Percentiles rank a stretch among this genome's conserved stretches.
These are phyloP conservation scores for Aphrocallistes beatrix DNA, from an alignment of 37 sponge, comb jelly and placozoan species.

Conservation along the genomic window DNA sequence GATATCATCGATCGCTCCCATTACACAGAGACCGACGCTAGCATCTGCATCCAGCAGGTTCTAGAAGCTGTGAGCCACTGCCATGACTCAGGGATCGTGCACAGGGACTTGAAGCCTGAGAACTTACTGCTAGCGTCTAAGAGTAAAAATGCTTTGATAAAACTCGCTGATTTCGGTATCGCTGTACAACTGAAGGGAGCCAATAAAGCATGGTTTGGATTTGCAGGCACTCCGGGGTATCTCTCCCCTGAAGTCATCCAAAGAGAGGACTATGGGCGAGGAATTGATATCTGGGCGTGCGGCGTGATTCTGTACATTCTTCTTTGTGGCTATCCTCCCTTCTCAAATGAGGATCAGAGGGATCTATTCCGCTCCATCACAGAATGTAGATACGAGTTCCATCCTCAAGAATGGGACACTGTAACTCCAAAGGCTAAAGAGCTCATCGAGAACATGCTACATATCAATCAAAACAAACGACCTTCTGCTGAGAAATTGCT, in stretches of 20 bases:
- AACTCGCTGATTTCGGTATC: conserved; percentile 34
- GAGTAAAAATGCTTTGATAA: conserved; percentile 19
- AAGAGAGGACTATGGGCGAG: conserved; percentile 25
- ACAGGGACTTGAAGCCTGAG: conserved; percentile 40
- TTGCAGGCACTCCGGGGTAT: conserved; percentile 38
- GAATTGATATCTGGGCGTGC: conserved; percentile 25
- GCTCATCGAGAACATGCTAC: conserved; percentile 24
- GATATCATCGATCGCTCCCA: conserved; percentile 26
- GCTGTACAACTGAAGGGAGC: conserved; percentile 20
- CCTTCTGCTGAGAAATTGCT: conserved; percentile 22
- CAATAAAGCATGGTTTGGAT: conserved; percentile 18
- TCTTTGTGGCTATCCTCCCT: conserved; percentile 37
- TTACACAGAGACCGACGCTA: conserved; percentile 34
- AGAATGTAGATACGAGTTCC: conserved; percentile 34
- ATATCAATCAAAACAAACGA: conserved; percentile 21
- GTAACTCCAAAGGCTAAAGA: conserved; percentile 34
- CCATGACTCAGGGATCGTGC: conserved; percentile 24
- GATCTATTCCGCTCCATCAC: conserved; percentile 28
- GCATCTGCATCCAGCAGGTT: conserved; percentile 40
- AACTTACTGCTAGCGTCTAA: conserved; percentile 31
- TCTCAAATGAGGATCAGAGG: conserved; percentile 31
- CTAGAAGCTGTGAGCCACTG: conserved; percentile 32
- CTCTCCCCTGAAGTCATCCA: conserved; percentile 35
- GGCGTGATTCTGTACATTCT: conserved; percentile 44
- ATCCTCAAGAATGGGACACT: conserved; percentile 37